phyloP scores from a whole-genome alignment of 2,888 invertebrate genomes.

The Lithophane socia region DNA sequence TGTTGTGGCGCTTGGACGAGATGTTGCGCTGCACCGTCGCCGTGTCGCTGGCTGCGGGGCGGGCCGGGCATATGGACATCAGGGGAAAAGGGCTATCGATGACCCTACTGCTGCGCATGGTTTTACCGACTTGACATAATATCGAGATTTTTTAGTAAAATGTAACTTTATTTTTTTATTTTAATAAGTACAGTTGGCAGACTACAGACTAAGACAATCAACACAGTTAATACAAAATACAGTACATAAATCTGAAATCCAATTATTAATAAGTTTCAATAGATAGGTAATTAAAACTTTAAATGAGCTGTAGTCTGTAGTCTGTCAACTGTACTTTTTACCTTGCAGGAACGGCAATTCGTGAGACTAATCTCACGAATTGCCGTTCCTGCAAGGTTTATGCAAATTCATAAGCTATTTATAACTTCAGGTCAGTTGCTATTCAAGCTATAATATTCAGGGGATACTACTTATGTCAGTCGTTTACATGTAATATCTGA shows the following conservation, averaged over 20 bases:
- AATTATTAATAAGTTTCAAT: too few species aligned
- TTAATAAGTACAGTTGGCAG: too few species aligned
- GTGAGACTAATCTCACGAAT: not conserved
- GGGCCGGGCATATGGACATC: not conserved
- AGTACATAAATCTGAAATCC: too few species aligned
- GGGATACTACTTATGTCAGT: not conserved
- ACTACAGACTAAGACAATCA: too few species aligned
- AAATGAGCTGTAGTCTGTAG: too few species aligned
- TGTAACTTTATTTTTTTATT: too few species aligned
- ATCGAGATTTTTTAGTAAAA: too few species aligned
- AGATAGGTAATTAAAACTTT: not conserved
- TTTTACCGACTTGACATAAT: too few species aligned
- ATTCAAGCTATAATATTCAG: not conserved
- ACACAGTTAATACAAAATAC: too few species aligned
- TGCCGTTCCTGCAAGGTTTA: not conserved
- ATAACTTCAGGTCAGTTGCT: not conserved
- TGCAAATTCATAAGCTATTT: slow-evolving; percentile 1
- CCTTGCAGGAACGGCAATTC: too few species aligned
- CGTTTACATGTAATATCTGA: not conserved
- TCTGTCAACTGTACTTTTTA: too few species aligned
- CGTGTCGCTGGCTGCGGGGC: slow-evolving; percentile 89
- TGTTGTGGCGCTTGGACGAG: slow-evolving; percentile 95
- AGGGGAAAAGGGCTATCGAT: not conserved
- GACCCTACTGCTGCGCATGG: not conserved
- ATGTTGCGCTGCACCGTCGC: slow-evolving; percentile 96